Evolutionary conservation across 2,797 vertebrate genomes (phyloP), one percentile per base, ranked within the genome.

Genomic region (Trichosurus vulpecula): DNA sequence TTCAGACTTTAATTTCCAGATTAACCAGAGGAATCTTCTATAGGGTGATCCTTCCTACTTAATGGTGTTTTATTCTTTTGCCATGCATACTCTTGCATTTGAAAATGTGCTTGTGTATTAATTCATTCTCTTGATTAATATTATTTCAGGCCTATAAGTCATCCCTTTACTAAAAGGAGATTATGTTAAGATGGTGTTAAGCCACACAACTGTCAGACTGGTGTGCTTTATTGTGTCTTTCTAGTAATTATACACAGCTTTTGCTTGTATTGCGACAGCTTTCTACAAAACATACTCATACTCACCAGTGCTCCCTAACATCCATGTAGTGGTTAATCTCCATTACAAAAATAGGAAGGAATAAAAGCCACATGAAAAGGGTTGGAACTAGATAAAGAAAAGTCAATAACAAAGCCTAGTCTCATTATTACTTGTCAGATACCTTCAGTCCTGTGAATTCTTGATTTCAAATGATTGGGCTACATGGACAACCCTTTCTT

Each of bases 61-160:
- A 25, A n/a, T 52, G 35, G 58, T 52, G 35, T 12, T 30, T 55
- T 91, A 31, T 89, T 89, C 57, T 54, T 52, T 94, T 54, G 90
- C 54, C 55, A 56, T 92, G 35, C 61, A 41, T 14, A 25, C 9
- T 87, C 74, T 12, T 47, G 25, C 41, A 87, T 87, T 87, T 41
- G 51, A 87, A 74, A 87, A 47, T 41, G 61, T 41, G 10, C 22
- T 87, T 29, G 25, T 25, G 47, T 91, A 31, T 41, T 52, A 31
- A 90, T 61, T 92, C 52, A 14, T 96, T 97, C 92, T 92, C 87
- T 95, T 94, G 22, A 91, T 14, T 94, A 94, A 29, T 47, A 94
- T 91, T 93, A 51, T 55, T 92, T 91, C n/a, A 53, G 57, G 61
- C 92, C 81, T 93, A 95, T 90, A 54, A 56, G n/a, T 90, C 91